A percentile compares a stretch with the other conserved stretches of the same genome.
Conservation (phyloP, 2,113 vertebrate genomes). For the Phalacrocorax brasilianus region DNA sequence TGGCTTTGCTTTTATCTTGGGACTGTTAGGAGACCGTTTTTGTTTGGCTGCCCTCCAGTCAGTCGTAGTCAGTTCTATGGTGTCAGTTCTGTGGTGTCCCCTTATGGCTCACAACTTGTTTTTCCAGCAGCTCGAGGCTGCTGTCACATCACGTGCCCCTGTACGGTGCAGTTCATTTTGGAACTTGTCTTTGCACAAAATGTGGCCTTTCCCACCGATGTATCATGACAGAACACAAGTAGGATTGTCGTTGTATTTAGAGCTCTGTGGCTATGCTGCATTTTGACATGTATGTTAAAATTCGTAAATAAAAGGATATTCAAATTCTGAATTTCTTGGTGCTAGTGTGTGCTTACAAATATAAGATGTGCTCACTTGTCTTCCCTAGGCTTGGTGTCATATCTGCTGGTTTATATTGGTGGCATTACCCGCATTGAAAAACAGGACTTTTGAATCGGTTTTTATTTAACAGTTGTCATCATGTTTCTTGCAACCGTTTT, state of each 20-base stretch:
- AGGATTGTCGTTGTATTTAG: not conserved
- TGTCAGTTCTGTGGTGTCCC: not conserved
- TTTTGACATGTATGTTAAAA: not conserved
- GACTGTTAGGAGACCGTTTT: not conserved
- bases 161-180: rapidly evolving
- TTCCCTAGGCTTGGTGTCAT: no score
- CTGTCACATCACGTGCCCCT: not conserved
- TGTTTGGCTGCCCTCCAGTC: not conserved
- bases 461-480: no score
- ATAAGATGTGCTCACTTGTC: no score
- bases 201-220: rapidly evolving
- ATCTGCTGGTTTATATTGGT: rapidly evolving
- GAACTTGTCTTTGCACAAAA: not conserved
- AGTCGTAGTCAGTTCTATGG: not conserved
- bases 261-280: not conserved
- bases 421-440: not conserved
- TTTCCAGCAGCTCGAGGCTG: not conserved
- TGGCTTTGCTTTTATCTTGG: rapidly evolving
- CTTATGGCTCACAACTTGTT: rapidly evolving
- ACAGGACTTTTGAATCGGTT: rapidly evolving
- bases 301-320: constrained; percentile 26
- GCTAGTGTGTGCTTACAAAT: not conserved
- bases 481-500: not conserved
- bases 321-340: not conserved
- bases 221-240: not conserved